These are phyloP conservation scores for Mustela nigripes DNA, from an alignment of 2,113 vertebrate genomes.

Conservation along the genomic window DNA sequence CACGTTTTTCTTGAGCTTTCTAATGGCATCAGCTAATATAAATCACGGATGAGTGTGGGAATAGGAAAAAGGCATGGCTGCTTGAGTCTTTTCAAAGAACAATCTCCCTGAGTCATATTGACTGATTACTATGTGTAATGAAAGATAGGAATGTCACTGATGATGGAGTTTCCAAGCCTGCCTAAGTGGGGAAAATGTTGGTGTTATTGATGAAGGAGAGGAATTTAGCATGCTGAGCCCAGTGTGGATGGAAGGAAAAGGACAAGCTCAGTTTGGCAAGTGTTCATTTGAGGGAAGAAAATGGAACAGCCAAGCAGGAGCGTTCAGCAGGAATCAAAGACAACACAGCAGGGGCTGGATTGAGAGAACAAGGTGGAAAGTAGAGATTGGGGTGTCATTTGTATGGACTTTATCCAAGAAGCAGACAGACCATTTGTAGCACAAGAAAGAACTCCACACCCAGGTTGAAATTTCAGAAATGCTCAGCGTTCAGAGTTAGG, in stretches of 20 bases:
- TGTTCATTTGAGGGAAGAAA: background rate
- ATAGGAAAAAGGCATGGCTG: background rate
- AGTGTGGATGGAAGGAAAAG: background rate
- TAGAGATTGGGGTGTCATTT: background rate
- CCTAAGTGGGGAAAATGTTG: constrained; percentile 18
- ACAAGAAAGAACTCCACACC: background rate
- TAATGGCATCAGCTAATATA: constrained; percentile 26
- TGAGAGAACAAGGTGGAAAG: constrained; percentile 4
- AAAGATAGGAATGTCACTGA: background rate
- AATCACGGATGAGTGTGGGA: background rate
- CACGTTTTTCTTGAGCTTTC: constrained; percentile 53
- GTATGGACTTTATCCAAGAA: background rate
- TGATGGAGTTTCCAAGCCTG: constrained; percentile 27
- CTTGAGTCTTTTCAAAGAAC: constrained; percentile 41
- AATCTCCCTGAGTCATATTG: background rate
- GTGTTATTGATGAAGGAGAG: constrained; percentile 24
- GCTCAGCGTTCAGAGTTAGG: background rate
- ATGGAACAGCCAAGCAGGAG: background rate
- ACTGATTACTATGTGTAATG: constrained; percentile 14
- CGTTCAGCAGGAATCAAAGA: constrained; percentile 23
- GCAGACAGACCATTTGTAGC: background rate
- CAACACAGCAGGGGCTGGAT: background rate
- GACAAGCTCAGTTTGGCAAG: background rate
- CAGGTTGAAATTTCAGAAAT: background rate
- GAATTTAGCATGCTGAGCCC: background rate